Evolutionary conservation across 2,797 vertebrate species (phyloP).

Genomic region (Syncerus caffer): DNA sequence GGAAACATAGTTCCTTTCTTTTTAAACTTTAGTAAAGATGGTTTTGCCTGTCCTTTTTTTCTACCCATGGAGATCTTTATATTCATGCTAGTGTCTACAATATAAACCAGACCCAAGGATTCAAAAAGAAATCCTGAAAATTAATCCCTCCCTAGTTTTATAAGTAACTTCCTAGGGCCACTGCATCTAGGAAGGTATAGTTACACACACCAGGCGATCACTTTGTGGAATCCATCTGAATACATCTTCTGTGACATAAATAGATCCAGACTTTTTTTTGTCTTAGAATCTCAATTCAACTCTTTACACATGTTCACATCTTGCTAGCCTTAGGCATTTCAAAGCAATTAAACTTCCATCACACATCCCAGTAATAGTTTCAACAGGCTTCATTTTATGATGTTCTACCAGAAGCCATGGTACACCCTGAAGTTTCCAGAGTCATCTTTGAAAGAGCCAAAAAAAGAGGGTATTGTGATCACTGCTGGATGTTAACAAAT

Average conservation of each 20-base stretch:
- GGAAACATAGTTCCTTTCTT: background rate
- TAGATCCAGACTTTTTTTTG: slow-evolving; percentile 1
- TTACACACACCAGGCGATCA: background rate
- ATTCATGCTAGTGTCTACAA: background rate
- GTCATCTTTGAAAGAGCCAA: background rate
- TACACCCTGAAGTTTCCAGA: slow-evolving; percentile 38
- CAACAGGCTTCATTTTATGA: slow-evolving; percentile 50
- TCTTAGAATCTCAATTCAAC: slow-evolving; percentile 1
- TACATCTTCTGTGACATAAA: slow-evolving; percentile 43
- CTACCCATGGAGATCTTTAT: background rate
- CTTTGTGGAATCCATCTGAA: slow-evolving; percentile 35
- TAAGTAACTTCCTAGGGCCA: background rate
- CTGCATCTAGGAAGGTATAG: background rate
- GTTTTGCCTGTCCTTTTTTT: background rate
- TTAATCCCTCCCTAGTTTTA: background rate
- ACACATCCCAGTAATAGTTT: slow-evolving; percentile 51
- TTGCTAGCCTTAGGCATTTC: slow-evolving; percentile 55
- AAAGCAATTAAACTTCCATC: slow-evolving; percentile 60
- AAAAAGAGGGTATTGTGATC: background rate
- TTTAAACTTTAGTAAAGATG: background rate
- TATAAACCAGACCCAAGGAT: slow-evolving; percentile 38
- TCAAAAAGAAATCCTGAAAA: background rate
- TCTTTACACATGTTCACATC: slow-evolving; percentile 40
- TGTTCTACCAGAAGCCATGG: background rate
- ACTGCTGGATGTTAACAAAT: slow-evolving; percentile 1